Base-by-base conservation (phyloP, 2,113 vertebrate genomes). In the Psilopogon haemacephalus region DNA sequence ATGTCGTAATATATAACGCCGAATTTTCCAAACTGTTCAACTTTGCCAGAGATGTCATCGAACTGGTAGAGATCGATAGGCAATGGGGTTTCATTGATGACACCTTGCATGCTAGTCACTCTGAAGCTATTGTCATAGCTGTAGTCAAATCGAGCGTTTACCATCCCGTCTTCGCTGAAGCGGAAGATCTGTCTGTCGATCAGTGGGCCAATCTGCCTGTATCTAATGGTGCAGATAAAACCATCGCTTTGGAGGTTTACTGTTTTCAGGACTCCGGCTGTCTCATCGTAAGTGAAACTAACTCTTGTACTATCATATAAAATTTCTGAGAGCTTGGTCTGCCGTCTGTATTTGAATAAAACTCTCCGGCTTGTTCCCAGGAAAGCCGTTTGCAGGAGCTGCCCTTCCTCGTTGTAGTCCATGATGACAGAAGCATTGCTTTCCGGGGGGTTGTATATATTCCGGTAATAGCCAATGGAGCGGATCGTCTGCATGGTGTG, bases 1-100 rank as follows among this genome's bases (percentile, higher is more conserved):
- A 99, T 99, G 75, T 99, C 99, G 3, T 99, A 99, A 96, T 99
- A 99, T 88, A 99, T 99, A 28, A 99, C 99, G 33, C 99, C 99
- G 15, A 99, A 99, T 95, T 99, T 99, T 48, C 99, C 99, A 59
- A 99, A 99, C 95, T 99, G 99, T 90, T 99, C 99, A 7, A 99
- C 98, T 94, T 99, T 99, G n/a, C 99, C 99, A 8, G 99, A 99
- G 96, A 99, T 99, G 94, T 99, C 99, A 9, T 99, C 99, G 52
- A 99, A 99, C 97, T 99, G 99, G 93, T 99, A 99, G 23, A 99
- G 98, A 85, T 99, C 99, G 30, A 99, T 99, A 81, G 99, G 99
- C 84, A 99, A 67, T 1, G 99, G 99, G 0, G 99, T 99, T 94
- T 99, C 99, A 30, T 99, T 99, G 97, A 99, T 99, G 92, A 99